These are phyloP conservation scores for Nebria salina DNA, from an alignment of 2,888 invertebrate species.

Conservation along the genomic window DNA sequence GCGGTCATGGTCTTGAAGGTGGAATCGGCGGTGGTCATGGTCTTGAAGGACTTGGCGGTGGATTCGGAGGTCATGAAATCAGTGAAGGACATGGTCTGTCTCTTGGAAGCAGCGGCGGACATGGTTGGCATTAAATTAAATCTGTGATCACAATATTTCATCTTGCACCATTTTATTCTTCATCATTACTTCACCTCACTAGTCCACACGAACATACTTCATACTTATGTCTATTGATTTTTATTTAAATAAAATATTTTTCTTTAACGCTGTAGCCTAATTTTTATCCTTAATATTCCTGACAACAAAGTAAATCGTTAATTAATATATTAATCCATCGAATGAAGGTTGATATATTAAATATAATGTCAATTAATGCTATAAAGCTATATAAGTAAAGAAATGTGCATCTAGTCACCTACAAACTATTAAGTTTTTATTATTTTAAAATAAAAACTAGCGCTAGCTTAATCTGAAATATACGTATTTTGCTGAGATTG, in stretches of 20 bases:
- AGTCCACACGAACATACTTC: constrained; percentile 23
- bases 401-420: too few relatives aligned
- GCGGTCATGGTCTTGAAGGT: constrained; percentile 9
- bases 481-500: too few relatives aligned
- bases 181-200: constrained; percentile 27
- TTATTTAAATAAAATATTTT: constrained; percentile 15
- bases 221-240: neutral
- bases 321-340: too few relatives aligned
- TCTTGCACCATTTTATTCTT: constrained; percentile 21
- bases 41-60: constrained; percentile 24
- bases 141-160: constrained; percentile 40
- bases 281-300: too few relatives aligned
- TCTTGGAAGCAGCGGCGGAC: constrained; percentile 27
- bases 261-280: neutral
- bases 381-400: too few relatives aligned
- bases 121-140: constrained; percentile 25
- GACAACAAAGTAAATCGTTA: too few relatives aligned
- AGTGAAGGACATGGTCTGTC: constrained; percentile 15
- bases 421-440: too few relatives aligned
- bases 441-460: too few relatives aligned
- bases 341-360: too few relatives aligned
- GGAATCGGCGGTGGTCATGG: constrained; percentile 16
- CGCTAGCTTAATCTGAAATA: too few relatives aligned
- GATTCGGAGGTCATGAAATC: constrained; percentile 31
- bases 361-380: too few relatives aligned